Percentiles rank a stretch among this genome's conserved stretches.
Conservation (phyloP, 2,797 vertebrate species). For the Danio choprae region DNA sequence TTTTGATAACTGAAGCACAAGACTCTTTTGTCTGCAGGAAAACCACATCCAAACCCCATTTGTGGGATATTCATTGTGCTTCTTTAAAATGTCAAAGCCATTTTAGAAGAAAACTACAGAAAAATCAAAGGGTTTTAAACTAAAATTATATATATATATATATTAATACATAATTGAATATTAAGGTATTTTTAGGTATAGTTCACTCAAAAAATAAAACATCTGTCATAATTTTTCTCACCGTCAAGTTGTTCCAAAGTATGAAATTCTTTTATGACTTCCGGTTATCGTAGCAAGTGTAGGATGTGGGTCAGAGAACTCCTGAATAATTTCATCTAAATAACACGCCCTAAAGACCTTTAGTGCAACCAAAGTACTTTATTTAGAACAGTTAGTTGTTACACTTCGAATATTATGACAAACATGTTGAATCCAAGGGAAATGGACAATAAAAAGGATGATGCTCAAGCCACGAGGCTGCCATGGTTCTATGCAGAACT, state of each 20-base stretch:
- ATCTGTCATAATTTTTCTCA: no score
- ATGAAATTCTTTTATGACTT: no score
- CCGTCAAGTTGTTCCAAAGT: no score
- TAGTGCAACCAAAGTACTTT: no score
- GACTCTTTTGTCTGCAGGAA: background rate
- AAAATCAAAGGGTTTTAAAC: background rate
- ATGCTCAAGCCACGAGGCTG: background rate
- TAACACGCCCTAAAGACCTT: no score
- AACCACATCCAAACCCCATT: conserved; percentile 1
- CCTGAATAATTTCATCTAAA: no score
- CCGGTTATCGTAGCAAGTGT: no score
- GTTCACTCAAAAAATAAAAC: no score
- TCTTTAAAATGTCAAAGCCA: conserved; percentile 8
- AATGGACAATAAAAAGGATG: background rate
- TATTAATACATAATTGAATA: no score
- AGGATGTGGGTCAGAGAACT: no score
- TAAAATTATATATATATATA: no score
- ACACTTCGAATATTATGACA: background rate
- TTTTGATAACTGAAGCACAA: conserved; percentile 20
- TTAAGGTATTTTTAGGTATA: no score
- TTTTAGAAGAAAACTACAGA: background rate
- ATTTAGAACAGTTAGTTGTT: background rate
- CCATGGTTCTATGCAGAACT: background rate
- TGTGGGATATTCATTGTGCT: background rate
- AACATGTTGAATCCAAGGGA: background rate